Base-by-base conservation (phyloP, 2,113 vertebrate species). In the Eubucco bourcierii region DNA sequence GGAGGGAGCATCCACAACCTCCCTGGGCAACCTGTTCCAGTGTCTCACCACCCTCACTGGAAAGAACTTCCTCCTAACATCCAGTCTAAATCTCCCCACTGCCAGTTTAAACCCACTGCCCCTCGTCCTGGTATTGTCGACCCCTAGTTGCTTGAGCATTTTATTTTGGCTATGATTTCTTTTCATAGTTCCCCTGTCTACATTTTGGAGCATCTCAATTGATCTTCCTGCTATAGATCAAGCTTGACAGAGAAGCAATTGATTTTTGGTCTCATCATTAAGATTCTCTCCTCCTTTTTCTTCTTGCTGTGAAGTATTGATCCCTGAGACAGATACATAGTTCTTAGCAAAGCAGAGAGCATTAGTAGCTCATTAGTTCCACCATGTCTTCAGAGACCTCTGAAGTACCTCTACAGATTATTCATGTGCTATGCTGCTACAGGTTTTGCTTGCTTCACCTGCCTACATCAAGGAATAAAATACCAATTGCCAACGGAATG, bases 261-360 rank as follows among this genome's bases (percentile, higher is more conserved):
- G 23, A 65, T 93, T 95, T 96, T 64, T 92, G 23, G 53, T 87
- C 53, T 93, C n/a, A 93, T 81, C 10, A 61, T 52, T 87, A 71
- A 50, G 91, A 88, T 77, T 56, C 14, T 41, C 91, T 27, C 11
- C 33, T 90, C 63, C 33, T 82, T 47, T 87, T 90, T 64, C 81
- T 76, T 95, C 25, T 46, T 88, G 41, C 60, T 75, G 37, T 17
- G 34, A 91, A 75, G 50, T 94, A 84, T 83, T 67, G 67, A 84
- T 85, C 82, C 72, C 20, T 47, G 21, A 61, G 68, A 71, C 37
- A 72, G 84, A 68, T 55, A 88, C 55, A 78, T 4, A 12, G 78
- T 52, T 28, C 56, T 94, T 73, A 80, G 31, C 67, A 89, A 64
- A 82, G 37, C 21, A 52, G 14, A 65, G 25, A 79, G 41, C 79